A percentile compares a stretch with the other conserved stretches of the same genome.
phyloP scores from a whole-genome alignment of 2,888 invertebrate species.

The Chydorus sphaericus region DNA sequence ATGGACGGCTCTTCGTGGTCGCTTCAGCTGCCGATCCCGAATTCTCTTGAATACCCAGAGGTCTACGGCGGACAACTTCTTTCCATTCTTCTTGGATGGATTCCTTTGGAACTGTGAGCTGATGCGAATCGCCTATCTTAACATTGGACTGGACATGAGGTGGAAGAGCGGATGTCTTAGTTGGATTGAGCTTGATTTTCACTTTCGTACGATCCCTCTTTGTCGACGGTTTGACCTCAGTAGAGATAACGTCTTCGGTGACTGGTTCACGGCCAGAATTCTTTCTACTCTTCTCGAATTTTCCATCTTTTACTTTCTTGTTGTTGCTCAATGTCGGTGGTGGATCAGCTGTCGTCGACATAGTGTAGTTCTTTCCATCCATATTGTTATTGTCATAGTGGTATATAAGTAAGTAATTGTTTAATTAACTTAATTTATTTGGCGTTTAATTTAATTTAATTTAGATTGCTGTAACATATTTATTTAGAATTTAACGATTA shows the following conservation, averaged over 20 bases:
- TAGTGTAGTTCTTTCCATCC: neutral
- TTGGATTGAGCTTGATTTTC: neutral
- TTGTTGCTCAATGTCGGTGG: slow-evolving; percentile 9
- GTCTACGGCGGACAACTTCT: slow-evolving; percentile 51
- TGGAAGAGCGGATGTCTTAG: neutral
- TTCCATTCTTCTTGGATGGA: slow-evolving; percentile 79
- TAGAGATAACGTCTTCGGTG: neutral
- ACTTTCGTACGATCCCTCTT: neutral
- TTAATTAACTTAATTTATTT: too few relatives aligned
- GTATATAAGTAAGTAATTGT: too few relatives aligned
- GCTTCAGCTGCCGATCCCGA: neutral
- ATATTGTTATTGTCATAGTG: slow-evolving; percentile 9
- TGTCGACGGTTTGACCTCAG: neutral
- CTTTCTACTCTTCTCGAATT: slow-evolving; percentile 37
- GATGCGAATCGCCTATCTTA: neutral
- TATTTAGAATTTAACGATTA: too few relatives aligned
- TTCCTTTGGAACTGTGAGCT: slow-evolving; percentile 45
- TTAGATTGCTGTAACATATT: too few relatives aligned
- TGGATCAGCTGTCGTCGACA: neutral
- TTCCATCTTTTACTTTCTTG: slow-evolving; percentile 9
- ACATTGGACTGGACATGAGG: neutral
- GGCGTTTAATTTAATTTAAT: too few relatives aligned
- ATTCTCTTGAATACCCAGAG: slow-evolving; percentile 7
- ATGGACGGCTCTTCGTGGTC: slow-evolving; percentile 5
- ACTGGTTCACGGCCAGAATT: slow-evolving; percentile 3